Base-by-base conservation (phyloP, 2,888 invertebrate genomes). In the Chydorus sphaericus region DNA sequence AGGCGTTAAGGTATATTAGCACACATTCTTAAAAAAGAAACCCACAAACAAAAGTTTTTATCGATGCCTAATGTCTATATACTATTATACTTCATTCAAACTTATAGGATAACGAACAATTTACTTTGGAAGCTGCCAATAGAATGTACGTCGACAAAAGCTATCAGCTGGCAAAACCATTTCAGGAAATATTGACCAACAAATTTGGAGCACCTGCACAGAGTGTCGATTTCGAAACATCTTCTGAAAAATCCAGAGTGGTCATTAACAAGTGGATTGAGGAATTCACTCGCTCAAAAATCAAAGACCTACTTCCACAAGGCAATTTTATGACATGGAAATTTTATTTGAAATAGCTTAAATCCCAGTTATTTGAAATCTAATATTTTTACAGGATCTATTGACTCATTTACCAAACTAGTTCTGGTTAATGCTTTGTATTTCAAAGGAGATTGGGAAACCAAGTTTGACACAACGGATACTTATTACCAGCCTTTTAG, bases 391-490 rank as follows among this genome's bases (percentile, higher is more conserved):
- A 56, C 63, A 72, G 79, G 74, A 60, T 72, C 74, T 63, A 66
- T 88, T 1, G 64, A 71, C 64, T 51, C 54, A 0, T 65, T 70
- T 1, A 85, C 85, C 1, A 74, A 80, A 53, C 69, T 87, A 57
- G 80, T 90, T 3, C 75, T 91, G 5, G 77, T 88, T 2, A 91
- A 89, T 67, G 89, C 89, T 1, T 77, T 91, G 16, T 88, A 89
- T 67, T 91, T 91, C 71, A 89, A 89, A 74, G 85, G 83, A 2
- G 73, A 76, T 36, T 91, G 90, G 88, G 68, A 72, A 44, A 67
- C 75, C 8, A 58, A 60, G 26, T 66, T 66, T 51, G 51, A 60
- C 20, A 36, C 52, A 14, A 18, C 30, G 1, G 16, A 18, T 1
- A 64, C 62, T 5, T 18, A 18, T 2, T 26, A 50, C 11, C 48